Conservation (phyloP, 2,113 vertebrate species). For the Geococcyx californianus region DNA sequence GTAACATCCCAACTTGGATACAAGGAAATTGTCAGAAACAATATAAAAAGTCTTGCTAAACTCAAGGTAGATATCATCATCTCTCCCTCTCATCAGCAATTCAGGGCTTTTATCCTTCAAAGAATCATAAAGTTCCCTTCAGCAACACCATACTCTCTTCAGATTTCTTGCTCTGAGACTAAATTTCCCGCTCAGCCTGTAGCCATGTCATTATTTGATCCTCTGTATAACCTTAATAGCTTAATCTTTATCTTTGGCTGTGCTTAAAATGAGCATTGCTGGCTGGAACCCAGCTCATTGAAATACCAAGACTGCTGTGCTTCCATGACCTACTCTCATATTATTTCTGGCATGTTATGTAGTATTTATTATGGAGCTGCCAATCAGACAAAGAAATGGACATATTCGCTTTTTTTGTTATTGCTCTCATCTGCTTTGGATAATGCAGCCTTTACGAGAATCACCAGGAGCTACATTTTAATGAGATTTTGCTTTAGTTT, state of each 20-base stretch:
- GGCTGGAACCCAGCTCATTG: not conserved
- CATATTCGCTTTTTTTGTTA: not conserved
- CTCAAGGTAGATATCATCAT: not conserved
- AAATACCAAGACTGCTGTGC: not conserved
- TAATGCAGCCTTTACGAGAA: not conserved
- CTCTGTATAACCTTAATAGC: not conserved
- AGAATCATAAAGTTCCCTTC: constrained; percentile 17
- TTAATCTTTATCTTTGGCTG: not conserved
- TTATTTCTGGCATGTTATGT: not conserved
- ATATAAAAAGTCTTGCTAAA: not conserved
- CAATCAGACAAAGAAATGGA: constrained; percentile 3
- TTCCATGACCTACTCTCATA: not conserved
- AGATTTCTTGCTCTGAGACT: not conserved
- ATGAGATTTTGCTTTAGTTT: not conserved
- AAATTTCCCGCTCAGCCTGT: not conserved
- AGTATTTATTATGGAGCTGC: not conserved
- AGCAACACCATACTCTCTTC: not conserved
- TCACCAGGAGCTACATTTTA: constrained; percentile 43
- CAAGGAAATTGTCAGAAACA: not conserved
- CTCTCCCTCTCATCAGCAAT: not conserved
- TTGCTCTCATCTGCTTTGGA: not conserved
- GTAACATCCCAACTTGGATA: not conserved
- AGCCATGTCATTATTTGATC: constrained; percentile 1
- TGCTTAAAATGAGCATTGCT: not conserved
- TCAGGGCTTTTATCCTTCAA: not conserved